Conservation (phyloP, 2,888 invertebrate genomes). For the Hybos culiciformis region DNA sequence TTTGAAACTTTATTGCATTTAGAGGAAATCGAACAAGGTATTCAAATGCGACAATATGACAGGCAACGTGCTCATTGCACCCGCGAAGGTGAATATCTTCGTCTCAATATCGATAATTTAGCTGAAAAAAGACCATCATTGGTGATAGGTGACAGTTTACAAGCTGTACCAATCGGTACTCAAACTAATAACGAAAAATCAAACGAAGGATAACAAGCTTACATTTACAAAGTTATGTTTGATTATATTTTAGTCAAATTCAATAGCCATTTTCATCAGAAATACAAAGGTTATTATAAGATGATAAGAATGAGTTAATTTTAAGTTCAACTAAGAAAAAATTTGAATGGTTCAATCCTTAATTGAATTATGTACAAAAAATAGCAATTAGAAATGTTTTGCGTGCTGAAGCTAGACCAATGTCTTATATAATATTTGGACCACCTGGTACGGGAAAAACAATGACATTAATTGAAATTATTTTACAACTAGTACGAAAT, state of each 20-base stretch:
- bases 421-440: slow-evolving; percentile 71
- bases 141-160: slow-evolving; percentile 59
- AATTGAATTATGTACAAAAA: slow-evolving; percentile 65
- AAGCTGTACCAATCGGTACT: slow-evolving; percentile 38
- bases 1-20: slow-evolving; percentile 63
- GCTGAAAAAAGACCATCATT: slow-evolving; percentile 80
- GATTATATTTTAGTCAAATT: slow-evolving; percentile 66
- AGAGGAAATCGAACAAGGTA: slow-evolving; percentile 62
- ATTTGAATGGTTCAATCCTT: slow-evolving; percentile 53
- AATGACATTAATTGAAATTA: slow-evolving; percentile 68
- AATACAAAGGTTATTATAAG: slow-evolving; percentile 56
- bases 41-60: slow-evolving; percentile 54
- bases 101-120: slow-evolving; percentile 63
- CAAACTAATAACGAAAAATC: slow-evolving; percentile 19
- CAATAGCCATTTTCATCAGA: slow-evolving; percentile 54
- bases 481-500: slow-evolving; percentile 60
- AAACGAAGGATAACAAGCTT: slow-evolving; percentile 54
- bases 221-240: slow-evolving; percentile 53
- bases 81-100: slow-evolving; percentile 52
- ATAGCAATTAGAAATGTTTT: slow-evolving; percentile 66
- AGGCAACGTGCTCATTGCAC: slow-evolving; percentile 49
- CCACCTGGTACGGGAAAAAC: slow-evolving; percentile 87
- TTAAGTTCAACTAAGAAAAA: slow-evolving; percentile 14
- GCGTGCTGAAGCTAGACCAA: slow-evolving; percentile 60
- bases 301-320: slow-evolving; percentile 18